Base-by-base conservation (phyloP, 2,888 invertebrate species). In the Polyploca ridens region DNA sequence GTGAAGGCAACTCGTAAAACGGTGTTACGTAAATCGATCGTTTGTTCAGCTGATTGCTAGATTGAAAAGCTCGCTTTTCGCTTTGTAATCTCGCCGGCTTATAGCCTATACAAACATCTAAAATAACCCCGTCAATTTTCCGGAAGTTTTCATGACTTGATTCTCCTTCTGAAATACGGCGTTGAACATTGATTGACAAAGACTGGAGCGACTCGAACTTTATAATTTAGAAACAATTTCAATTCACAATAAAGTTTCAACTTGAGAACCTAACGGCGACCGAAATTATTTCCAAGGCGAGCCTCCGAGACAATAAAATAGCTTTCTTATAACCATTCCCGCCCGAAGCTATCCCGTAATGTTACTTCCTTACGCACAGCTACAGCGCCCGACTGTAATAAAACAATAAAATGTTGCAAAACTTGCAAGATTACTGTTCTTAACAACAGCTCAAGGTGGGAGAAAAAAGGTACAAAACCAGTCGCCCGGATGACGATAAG, bases 41-140 rank as follows among this genome's bases (percentile, higher is more conserved):
- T 89, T 90, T 89, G 87, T 87, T 86, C 85, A 86, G 78, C 87
- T 89, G 90, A 90, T 88, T 89, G 87, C 84, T 85, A 86, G 85
- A 88, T 90, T 87, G 86, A 87, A 89, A 86, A 87, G 81, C 79
- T 77, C 78, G 76, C 73, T 86, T 84, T 88, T 85, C 82, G 81
- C 83, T 85, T 78, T 84, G 82, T 86, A 84, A 87, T 88, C 83
- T 83, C 77, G 69, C 69, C 76, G 78, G 79, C 81, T 83, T 81
- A 83, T 77, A 73, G 71, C 72, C 71, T 66, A 70, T 68, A 73
- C 69, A 71, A 69, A 68, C 66, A 69, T 60, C 38, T 60, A 33
- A 54, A 54, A 54, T 54, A 54, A 54, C 35, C 38, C 10, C 35
- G 38, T 38, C 38, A 38, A 38, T 60, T 60, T 60, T 33, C 60